Conservation (phyloP, 2,113 vertebrate species). For the Madoqua kirkii region DNA sequence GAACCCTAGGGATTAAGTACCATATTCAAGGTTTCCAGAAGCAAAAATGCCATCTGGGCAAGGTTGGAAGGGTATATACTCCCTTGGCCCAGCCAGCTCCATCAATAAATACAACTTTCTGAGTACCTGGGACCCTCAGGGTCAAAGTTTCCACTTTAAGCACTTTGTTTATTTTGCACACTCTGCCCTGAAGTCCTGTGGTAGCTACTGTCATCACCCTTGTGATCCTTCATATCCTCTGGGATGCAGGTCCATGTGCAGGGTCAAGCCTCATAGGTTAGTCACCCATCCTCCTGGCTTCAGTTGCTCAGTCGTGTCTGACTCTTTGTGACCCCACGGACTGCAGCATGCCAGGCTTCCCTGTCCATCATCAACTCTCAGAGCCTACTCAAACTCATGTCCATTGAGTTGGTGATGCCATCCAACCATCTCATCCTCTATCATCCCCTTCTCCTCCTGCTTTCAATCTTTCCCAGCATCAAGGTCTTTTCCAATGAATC, state of each 20-base stretch:
- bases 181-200: neutral
- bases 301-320: rapidly evolving
- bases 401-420: neutral
- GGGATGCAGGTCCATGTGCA: rapidly evolving
- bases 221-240: neutral
- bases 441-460: rapidly evolving
- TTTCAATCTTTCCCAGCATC: neutral
- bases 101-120: neutral
- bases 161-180: neutral
- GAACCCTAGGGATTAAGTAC: neutral
- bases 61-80: neutral
- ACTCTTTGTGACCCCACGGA: neutral
- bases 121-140: neutral
- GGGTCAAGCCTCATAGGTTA: neutral
- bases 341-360: neutral
- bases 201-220: neutral
- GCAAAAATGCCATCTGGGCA: neutral
- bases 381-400: neutral
- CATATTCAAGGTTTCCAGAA: neutral
- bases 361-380: neutral
- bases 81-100: neutral
- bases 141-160: neutral
- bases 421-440: neutral
- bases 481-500: neutral
- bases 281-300: neutral